Evolutionary conservation across 1,140 invertebrate genomes (phyloP), one percentile per base, ranked within the genome.

Genomic region (Drosophila ironensis): DNA sequence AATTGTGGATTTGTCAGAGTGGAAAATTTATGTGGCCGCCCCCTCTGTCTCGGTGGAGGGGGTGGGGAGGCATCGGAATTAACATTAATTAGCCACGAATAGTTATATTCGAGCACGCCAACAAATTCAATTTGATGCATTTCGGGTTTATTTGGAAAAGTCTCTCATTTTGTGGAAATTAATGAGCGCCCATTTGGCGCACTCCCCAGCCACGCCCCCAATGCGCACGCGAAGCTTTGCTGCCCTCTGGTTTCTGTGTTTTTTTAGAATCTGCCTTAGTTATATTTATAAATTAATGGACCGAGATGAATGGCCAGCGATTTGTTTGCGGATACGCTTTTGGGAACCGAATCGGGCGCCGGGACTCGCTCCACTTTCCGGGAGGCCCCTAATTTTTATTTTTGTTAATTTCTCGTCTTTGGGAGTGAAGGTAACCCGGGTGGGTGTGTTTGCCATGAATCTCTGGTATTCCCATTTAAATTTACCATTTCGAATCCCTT

Each of bases 201-300:
- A 33, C 56, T 68, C 56, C 46, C 45, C 48, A 9, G 50, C 53
- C 81, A 72, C 80, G 80, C 80, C 80, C 81, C 59, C 80, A 80
- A 72, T 12, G 52, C 37, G 66, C 80, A 80, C 80, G 80, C 80
- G 19, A 42, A 51, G 14, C 67, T 50, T 56, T 37, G 44, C 28
- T 57, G n/a, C n/a, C 28, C 17, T 63, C 2, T 0, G 6, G 19
- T n/a, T 25, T 45, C 20, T 45, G 11, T 25, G 24, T 25, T 30
- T 22, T 37, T 45, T 68, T 37, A 68, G 61, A 68, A 75, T 66
- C 52, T 59, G 53, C 51, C 80, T 74, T 78, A 74, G 73, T 73
- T 82, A 86, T 78, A 78, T 82, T 86, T 86, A 86, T 70, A 82
- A 82, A 86, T 86, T 82, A 82, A 82, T 86, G 80, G 57, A 42